Evolutionary conservation across 2,797 vertebrate species (phyloP).

Genomic region (Gymnothorax reevesii): DNA sequence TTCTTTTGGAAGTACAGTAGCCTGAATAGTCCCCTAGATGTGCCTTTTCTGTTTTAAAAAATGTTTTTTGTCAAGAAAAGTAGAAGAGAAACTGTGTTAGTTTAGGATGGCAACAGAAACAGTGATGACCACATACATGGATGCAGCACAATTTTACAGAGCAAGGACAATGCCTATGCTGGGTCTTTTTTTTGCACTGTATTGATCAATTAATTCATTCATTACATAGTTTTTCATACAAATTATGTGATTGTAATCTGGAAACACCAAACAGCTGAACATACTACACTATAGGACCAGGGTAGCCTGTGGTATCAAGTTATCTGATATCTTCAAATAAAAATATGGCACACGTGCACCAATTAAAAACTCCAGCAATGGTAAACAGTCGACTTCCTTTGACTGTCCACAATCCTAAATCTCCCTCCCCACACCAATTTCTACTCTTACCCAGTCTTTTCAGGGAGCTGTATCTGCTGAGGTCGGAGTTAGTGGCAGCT

Average conservation of each 20-base stretch:
- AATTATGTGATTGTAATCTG: not conserved
- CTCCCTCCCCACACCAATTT: not conserved
- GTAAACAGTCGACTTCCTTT: not conserved
- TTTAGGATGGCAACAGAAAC: slow-evolving; percentile 10
- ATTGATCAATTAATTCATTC: not conserved
- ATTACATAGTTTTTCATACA: not conserved
- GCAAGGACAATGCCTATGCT: not conserved
- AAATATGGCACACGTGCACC: not conserved
- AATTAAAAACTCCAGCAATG: not conserved
- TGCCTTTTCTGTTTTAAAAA: slow-evolving; percentile 73
- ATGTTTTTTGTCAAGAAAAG: not conserved
- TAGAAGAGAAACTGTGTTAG: not conserved
- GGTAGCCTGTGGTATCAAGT: not conserved
- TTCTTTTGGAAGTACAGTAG: slow-evolving; percentile 65
- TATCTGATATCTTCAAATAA: not conserved
- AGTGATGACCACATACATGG: slow-evolving; percentile 37
- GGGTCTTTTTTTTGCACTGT: not conserved
- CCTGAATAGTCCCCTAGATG: slow-evolving; percentile 80
- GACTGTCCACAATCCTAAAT: not conserved
- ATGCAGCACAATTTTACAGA: not conserved
- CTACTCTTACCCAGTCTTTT: slow-evolving; percentile 82
- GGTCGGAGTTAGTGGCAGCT: slow-evolving; percentile 76
- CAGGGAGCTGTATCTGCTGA: slow-evolving; percentile 85
- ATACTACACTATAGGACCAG: not conserved
- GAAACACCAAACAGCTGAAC: not conserved